phyloP scores from a whole-genome alignment of 2,888 invertebrate genomes.

The Crocallis elinguaria region DNA sequence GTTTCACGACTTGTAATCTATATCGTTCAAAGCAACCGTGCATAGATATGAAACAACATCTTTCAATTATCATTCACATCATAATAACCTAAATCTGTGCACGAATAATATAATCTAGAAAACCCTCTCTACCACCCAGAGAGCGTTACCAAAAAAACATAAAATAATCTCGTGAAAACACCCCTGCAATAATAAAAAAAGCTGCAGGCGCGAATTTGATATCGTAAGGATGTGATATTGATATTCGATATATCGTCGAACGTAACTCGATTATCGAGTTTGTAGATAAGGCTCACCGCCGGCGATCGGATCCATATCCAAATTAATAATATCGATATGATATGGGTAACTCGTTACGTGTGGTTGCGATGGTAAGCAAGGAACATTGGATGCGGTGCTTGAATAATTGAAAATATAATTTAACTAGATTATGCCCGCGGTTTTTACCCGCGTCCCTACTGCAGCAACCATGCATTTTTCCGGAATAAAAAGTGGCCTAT shows the following conservation, averaged over 20 bases:
- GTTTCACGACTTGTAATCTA: no score
- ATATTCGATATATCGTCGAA: constrained; percentile 47
- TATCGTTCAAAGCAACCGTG: no score
- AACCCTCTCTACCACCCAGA: background rate
- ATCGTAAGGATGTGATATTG: constrained; percentile 39
- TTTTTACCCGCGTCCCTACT: no score
- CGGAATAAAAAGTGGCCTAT: no score
- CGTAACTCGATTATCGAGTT: constrained; percentile 46
- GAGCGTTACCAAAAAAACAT: constrained; percentile 16
- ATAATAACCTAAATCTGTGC: background rate
- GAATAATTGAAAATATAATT: no score
- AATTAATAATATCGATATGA: constrained; percentile 77
- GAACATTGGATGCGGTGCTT: constrained; percentile 33
- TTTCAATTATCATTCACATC: background rate
- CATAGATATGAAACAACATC: no score
- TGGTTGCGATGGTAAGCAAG: constrained; percentile 40
- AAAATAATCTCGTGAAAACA: constrained; percentile 35
- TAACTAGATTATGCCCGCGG: no score
- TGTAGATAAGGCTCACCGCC: constrained; percentile 65
- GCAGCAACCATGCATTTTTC: no score
- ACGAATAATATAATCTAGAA: background rate
- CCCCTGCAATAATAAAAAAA: constrained; percentile 50
- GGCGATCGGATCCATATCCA: constrained; percentile 78
- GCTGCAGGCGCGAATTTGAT: constrained; percentile 63
- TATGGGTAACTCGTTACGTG: constrained; percentile 72